Percentiles rank a stretch among this genome's conserved stretches.
phyloP scores from a whole-genome alignment of 2,888 invertebrate genomes.

The Argyresthia goedartella region DNA sequence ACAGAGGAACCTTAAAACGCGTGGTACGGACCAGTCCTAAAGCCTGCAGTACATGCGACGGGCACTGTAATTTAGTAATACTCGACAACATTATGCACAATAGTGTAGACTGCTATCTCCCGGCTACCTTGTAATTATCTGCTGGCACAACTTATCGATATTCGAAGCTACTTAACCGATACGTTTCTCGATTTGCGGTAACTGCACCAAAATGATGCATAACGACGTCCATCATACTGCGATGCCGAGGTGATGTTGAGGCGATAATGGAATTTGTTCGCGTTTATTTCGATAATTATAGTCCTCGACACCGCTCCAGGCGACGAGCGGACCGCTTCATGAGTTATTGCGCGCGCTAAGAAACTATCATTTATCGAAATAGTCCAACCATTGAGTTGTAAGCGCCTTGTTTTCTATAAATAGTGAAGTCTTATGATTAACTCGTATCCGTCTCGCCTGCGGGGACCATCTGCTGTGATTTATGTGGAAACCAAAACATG shows the following conservation, averaged over 20 bases:
- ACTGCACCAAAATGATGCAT: constrained; percentile 47
- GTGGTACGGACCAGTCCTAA: not conserved
- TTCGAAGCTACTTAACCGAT: constrained; percentile 23
- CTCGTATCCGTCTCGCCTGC: too few species aligned
- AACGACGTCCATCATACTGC: constrained; percentile 30
- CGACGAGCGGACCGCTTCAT: constrained; percentile 11
- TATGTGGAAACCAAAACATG: too few species aligned
- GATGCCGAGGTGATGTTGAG: constrained; percentile 11
- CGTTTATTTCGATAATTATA: constrained; percentile 42
- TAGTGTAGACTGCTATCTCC: constrained; percentile 52
- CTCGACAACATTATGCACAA: constrained; percentile 56
- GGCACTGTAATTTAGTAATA: constrained; percentile 52
- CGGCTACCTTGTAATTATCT: constrained; percentile 49
- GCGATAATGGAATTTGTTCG: constrained; percentile 40
- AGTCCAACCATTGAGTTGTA: constrained; percentile 6
- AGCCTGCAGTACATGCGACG: not conserved
- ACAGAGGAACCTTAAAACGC: not conserved
- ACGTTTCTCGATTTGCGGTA: constrained; percentile 48
- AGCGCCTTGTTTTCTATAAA: not conserved
- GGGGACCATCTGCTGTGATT: too few species aligned
- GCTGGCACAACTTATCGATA: constrained; percentile 18
- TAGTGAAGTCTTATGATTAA: too few species aligned
- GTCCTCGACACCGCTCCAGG: constrained; percentile 14
- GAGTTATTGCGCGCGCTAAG: not conserved
- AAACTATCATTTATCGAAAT: constrained; percentile 1